Percentiles rank a stretch among this genome's conserved stretches.
Evolutionary conservation across 2,888 invertebrate genomes (phyloP).

Genomic region (Adineta ricciae): DNA sequence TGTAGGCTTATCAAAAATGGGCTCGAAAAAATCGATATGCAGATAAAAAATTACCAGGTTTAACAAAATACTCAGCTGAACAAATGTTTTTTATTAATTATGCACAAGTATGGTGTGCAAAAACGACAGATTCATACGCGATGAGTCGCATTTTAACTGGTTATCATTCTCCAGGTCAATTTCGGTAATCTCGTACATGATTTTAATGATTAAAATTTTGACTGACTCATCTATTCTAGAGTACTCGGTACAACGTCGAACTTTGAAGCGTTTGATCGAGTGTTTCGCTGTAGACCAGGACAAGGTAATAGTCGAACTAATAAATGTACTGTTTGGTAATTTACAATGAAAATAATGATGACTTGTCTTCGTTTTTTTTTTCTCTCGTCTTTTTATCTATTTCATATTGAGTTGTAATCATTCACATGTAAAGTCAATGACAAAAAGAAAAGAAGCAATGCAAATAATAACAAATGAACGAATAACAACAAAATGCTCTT

Average conservation of each 20-base stretch:
- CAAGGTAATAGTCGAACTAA: constrained; percentile 31
- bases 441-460: not conserved
- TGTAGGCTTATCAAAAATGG: constrained; percentile 37
- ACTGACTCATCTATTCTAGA: too few species aligned
- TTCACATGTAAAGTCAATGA: constrained; percentile 4
- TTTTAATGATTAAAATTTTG: too few species aligned
- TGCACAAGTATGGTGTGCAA: constrained; percentile 51
- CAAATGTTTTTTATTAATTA: constrained; percentile 54
- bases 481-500: not conserved
- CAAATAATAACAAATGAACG: not conserved
- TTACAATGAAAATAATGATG: not conserved
- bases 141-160: constrained; percentile 26
- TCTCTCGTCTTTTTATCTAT: not conserved
- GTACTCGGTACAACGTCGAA: constrained; percentile 33
- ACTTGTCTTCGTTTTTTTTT: not conserved
- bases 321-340: constrained; percentile 33
- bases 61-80: constrained; percentile 39
- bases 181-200: not conserved
- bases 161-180: constrained; percentile 31
- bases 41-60: constrained; percentile 29
- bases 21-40: not conserved
- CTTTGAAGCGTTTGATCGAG: constrained; percentile 26
- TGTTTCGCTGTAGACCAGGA: constrained; percentile 29
- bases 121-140: constrained; percentile 27
- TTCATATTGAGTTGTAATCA: not conserved